These are phyloP conservation scores for Tinea trinotella DNA, from an alignment of 2,888 invertebrate genomes.

Conservation along the genomic window DNA sequence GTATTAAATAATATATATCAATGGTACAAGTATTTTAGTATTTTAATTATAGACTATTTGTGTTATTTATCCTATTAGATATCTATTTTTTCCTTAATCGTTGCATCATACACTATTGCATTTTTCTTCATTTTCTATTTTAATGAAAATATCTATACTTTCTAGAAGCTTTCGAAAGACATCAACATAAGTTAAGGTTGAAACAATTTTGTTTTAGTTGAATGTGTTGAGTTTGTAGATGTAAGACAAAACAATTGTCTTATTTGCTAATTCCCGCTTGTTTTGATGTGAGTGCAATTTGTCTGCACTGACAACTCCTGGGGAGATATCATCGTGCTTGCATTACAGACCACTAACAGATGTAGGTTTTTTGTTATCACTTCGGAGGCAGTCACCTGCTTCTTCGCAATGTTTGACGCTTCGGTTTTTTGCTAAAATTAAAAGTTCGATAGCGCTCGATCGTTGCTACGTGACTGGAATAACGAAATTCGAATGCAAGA, in stretches of 20 bases:
- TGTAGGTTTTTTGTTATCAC: constrained; percentile 51
- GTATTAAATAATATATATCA: too few species aligned
- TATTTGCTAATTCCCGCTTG: constrained; percentile 30
- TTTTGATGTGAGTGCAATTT: constrained; percentile 66
- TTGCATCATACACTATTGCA: too few species aligned
- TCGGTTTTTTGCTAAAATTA: constrained; percentile 58
- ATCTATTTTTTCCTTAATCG: too few species aligned
- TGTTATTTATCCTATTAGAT: too few species aligned
- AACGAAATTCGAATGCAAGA: constrained; percentile 18
- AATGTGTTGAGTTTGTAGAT: too few species aligned
- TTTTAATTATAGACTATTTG: too few species aligned
- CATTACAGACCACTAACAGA: constrained; percentile 53
- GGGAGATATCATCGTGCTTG: constrained; percentile 66
- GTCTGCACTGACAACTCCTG: constrained; percentile 59
- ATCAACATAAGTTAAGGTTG: too few species aligned
- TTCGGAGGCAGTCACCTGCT: constrained; percentile 62
- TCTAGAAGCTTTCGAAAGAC: too few species aligned
- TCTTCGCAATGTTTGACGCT: constrained; percentile 47
- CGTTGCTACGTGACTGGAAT: constrained; percentile 44
- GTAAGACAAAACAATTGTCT: constrained; percentile 43
- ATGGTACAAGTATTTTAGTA: too few species aligned
- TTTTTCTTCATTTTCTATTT: too few species aligned
- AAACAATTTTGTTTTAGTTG: too few species aligned
- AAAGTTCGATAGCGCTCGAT: constrained; percentile 53
- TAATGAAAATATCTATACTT: too few species aligned